These are phyloP conservation scores for Notodonta dromedarius DNA, from an alignment of 2,888 invertebrate genomes.

Conservation along the genomic window DNA sequence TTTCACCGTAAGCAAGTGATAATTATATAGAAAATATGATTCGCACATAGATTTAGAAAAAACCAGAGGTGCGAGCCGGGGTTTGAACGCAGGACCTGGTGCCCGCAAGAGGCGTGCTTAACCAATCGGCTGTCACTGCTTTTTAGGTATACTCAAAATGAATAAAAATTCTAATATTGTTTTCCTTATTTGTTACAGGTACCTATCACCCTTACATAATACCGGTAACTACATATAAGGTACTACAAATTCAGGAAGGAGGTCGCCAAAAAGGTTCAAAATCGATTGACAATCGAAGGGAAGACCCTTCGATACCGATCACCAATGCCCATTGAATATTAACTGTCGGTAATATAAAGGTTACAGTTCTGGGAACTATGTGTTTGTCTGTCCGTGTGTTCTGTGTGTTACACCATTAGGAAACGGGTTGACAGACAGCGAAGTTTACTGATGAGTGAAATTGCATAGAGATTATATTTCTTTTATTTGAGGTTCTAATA, in stretches of 20 bases:
- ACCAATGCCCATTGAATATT: constrained; percentile 37
- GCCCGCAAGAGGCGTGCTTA: too few species aligned
- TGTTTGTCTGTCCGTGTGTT: constrained; percentile 25
- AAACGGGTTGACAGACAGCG: constrained; percentile 4
- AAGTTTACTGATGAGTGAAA: constrained; percentile 8
- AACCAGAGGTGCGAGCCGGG: too few species aligned
- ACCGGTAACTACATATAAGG: constrained; percentile 25
- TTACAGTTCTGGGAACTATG: constrained; percentile 38
- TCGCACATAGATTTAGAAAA: too few species aligned
- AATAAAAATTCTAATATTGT: constrained; percentile 14
- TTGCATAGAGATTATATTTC: constrained; percentile 5
- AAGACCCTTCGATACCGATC: constrained; percentile 29
- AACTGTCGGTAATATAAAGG: constrained; percentile 30
- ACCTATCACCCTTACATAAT: constrained; percentile 41
- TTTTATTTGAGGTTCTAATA: not conserved
- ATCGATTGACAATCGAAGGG: constrained; percentile 32
- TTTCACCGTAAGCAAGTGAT: too few species aligned
- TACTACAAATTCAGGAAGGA: constrained; percentile 33
- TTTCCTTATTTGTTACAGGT: constrained; percentile 58
- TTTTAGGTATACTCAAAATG: too few species aligned
- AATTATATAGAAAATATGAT: too few species aligned
- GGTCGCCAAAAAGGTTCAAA: constrained; percentile 22
- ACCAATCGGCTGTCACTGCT: too few species aligned
- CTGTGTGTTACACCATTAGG: constrained; percentile 20
- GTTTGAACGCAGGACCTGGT: too few species aligned